Evolutionary conservation across 1,140 invertebrate species (phyloP).

Genomic region (Aphidius ervi): DNA sequence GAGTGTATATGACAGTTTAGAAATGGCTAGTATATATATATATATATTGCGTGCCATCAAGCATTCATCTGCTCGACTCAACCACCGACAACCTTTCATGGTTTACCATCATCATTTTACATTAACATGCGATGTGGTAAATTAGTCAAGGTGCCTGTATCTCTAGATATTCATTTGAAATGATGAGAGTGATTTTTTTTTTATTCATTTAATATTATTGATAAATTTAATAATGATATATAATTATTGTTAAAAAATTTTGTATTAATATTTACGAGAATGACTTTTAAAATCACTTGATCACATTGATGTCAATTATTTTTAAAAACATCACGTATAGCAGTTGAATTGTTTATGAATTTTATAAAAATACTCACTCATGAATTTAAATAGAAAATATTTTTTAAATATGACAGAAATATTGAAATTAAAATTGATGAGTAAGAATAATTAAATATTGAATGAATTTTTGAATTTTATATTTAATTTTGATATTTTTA

Average conservation of each 20-base stretch:
- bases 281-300: no score
- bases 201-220: neutral
- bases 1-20: neutral
- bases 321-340: no score
- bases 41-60: slow-evolving; percentile 34
- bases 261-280: no score
- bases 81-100: neutral
- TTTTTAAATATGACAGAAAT: no score
- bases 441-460: no score
- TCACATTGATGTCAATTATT: no score
- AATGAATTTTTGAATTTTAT: neutral
- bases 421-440: no score
- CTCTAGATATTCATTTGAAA: no score
- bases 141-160: slow-evolving; percentile 10
- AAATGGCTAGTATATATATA: neutral
- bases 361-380: no score
- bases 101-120: slow-evolving; percentile 17
- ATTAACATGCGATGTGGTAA: slow-evolving; percentile 12
- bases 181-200: neutral
- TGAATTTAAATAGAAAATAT: no score
- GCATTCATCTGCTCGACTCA: slow-evolving; percentile 28
- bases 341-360: no score
- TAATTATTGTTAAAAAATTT: no score
- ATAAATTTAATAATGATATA: neutral
- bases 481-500: neutral